phyloP scores from a whole-genome alignment of 2,888 invertebrate species.

The Zaprionus lineosus region DNA sequence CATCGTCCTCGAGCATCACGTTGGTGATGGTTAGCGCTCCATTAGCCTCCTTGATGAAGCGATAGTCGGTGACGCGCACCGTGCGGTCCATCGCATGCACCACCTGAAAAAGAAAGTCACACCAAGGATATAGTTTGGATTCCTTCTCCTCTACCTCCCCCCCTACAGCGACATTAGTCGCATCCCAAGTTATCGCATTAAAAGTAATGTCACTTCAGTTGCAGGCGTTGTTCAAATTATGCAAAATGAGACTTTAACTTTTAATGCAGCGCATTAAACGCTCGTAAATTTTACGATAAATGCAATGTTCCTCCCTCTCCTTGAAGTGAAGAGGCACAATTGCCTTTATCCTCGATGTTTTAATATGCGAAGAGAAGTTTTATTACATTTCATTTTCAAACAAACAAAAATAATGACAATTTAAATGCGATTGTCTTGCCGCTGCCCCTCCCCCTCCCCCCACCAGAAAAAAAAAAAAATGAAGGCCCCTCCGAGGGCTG shows the following conservation, averaged over 20 bases:
- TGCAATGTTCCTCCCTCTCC: conserved; percentile 42
- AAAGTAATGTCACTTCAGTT: conserved; percentile 52
- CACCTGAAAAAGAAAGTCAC: conserved; percentile 62
- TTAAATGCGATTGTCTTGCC: conserved; percentile 48
- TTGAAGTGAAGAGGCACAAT: too few relatives aligned
- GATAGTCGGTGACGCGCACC: conserved; percentile 82
- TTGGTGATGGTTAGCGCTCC: conserved; percentile 83
- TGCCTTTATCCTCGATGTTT: too few relatives aligned
- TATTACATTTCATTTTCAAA: conserved; percentile 59
- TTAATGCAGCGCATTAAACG: conserved; percentile 65
- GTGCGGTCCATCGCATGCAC: conserved; percentile 82
- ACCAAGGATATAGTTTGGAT: conserved; percentile 5
- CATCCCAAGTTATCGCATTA: conserved; percentile 35
- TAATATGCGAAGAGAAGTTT: too few relatives aligned
- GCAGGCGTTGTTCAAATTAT: conserved; percentile 48
- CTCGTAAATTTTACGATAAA: conserved; percentile 58
- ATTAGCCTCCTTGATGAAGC: conserved; percentile 82
- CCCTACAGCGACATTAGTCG: conserved; percentile 9
- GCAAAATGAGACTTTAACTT: conserved; percentile 52
- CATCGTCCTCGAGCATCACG: conserved; percentile 87
- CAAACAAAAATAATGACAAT: conserved; percentile 63
- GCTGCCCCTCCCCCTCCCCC: neutral
- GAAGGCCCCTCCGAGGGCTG: conserved; percentile 35
- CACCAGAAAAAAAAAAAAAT: too few relatives aligned
- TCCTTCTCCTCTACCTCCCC: too few relatives aligned